Percentiles rank a stretch among this genome's conserved stretches.
Evolutionary conservation across 1,140 invertebrate species (phyloP).

Genomic region (Zaprionus vittiger): DNA sequence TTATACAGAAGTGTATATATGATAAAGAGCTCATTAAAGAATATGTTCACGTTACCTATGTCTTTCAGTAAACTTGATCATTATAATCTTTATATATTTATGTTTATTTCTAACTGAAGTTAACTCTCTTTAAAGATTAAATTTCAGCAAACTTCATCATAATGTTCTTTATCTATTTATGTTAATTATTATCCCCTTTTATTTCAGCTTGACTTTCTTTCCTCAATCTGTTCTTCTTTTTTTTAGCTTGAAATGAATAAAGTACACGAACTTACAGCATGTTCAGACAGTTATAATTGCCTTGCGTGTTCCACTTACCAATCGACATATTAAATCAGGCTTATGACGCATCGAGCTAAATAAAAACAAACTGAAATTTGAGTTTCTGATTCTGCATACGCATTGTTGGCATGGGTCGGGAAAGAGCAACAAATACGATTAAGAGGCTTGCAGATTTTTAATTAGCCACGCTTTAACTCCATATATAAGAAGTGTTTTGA

Average conservation of each 20-base stretch:
- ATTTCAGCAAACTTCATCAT: no score
- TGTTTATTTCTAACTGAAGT: no score
- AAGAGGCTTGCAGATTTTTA: not conserved
- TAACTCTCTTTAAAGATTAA: no score
- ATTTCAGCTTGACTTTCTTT: not conserved
- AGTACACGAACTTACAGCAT: not conserved
- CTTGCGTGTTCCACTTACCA: conserved; percentile 11
- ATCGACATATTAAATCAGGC: not conserved
- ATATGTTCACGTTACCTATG: no score
- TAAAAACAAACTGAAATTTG: conserved; percentile 35
- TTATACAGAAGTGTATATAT: no score
- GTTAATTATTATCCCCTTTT: no score
- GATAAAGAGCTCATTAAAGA: no score
- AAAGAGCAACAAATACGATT: conserved; percentile 12
- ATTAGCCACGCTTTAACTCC: conserved; percentile 3
- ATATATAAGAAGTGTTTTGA: conserved; percentile 9
- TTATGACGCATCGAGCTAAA: conserved; percentile 17
- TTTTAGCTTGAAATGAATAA: not conserved
- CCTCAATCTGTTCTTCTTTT: not conserved
- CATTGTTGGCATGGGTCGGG: conserved; percentile 35
- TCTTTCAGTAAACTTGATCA: no score
- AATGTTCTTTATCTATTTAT: no score
- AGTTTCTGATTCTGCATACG: not conserved
- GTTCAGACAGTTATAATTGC: not conserved
- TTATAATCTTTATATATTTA: no score